Base-by-base conservation (phyloP, 2,113 vertebrate species). In the Miniopterus natalensis region DNA sequence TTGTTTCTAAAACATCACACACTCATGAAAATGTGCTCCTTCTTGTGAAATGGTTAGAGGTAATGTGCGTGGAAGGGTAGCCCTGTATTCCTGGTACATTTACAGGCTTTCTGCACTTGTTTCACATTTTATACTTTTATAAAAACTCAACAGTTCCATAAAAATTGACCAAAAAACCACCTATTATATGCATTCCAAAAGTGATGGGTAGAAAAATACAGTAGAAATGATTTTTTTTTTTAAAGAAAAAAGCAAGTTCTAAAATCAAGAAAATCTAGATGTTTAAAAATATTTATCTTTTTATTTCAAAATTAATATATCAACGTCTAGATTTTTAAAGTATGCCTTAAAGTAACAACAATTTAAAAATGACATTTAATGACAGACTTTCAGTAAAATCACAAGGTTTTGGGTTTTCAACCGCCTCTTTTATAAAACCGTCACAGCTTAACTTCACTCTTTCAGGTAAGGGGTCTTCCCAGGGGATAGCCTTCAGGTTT, bases 1-100 rank as follows among this genome's bases (percentile, higher is more conserved):
- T 98, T 97, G 98, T 98, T 98, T 98, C 98, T 98, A 98, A 98
- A 98, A 98, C 97, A 98, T 97, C 98, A 97, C 97, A 91, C 96
- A 97, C 98, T 97, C 98, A 84, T 95, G 97, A 98, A 98, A 98
- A 98, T 98, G 97, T 97, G 91, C 94, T 98, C 97, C 98, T 98
- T 98, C 97, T 98, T 97, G 96, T 97, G 97, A 98, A 95, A 98
- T 97, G 98, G 97, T 97, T 98, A 98, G 98, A 97, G 97, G 98
- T 98, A 98, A 96, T 98, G 97, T 98, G 96, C 97, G 93, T 96
- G 80, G 98, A 97, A 59, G 97, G 85, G 80, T 78, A 97, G 95
- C 92, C 96, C 25, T 90, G 97, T 94, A 97, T 98, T 98, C 96
- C 97, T 98, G 97, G 88, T 97, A 94, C 96, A 95, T 97, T 98